Evolutionary conservation across 1,140 invertebrate genomes (phyloP).

Genomic region (Maniola jurtina): DNA sequence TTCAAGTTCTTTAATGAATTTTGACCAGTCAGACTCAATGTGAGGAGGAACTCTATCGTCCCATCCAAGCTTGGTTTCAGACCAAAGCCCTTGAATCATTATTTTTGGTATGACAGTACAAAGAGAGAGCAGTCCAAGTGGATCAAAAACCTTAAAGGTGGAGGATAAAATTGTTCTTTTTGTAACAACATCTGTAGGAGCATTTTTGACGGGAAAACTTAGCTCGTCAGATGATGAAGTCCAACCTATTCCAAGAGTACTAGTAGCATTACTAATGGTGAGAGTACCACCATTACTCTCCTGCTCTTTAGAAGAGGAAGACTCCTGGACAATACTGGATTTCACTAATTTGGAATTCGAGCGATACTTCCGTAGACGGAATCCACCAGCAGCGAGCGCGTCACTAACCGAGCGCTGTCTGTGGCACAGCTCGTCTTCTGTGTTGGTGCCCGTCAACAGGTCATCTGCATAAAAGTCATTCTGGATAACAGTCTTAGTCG

Average conservation of each 20-base stretch:
- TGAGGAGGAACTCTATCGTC: conserved; percentile 25
- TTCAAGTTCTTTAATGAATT: conserved; percentile 9
- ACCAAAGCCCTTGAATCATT: conserved; percentile 27
- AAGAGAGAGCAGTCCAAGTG: conserved; percentile 22
- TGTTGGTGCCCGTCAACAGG: conserved; percentile 55
- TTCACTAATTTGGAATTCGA: too few relatives aligned
- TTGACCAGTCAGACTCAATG: conserved; percentile 16
- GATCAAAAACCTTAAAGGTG: conserved; percentile 30
- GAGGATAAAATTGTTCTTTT: conserved; percentile 21
- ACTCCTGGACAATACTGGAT: too few relatives aligned
- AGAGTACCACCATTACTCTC: background rate
- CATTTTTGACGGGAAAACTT: background rate
- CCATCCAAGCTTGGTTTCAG: conserved; percentile 22
- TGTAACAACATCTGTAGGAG: background rate
- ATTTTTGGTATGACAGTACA: conserved; percentile 31
- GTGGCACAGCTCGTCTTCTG: background rate
- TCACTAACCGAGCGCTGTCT: background rate
- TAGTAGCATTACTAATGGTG: background rate
- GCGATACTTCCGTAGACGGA: conserved; percentile 8
- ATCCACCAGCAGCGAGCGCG: background rate
- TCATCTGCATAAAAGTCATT: conserved; percentile 75
- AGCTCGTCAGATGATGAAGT: background rate
- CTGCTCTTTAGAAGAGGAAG: background rate
- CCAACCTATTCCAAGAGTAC: conserved; percentile 3
- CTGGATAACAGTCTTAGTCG: conserved; percentile 44